Percentiles rank a stretch among this genome's conserved stretches.
phyloP scores from a whole-genome alignment of 64 coral and sea anemone genomes.

The Dendronephthya gigantea region DNA sequence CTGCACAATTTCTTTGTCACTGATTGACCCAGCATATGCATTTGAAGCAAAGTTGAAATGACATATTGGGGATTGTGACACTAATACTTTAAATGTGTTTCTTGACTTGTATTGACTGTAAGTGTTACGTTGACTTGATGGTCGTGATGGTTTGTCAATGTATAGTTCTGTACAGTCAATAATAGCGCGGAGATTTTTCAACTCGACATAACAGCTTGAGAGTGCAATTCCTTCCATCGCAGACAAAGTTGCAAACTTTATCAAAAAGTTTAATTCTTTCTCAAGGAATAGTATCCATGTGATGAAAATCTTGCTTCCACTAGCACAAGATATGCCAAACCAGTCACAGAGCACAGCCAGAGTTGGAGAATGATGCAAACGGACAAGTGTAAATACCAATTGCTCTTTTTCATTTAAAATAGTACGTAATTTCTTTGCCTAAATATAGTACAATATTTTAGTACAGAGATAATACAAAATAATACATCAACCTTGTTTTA shows the following conservation, averaged over 20 bases:
- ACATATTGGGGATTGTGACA: slow-evolving; percentile 4
- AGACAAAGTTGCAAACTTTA: neutral
- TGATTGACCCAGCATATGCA: neutral
- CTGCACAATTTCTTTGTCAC: neutral
- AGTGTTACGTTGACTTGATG: neutral
- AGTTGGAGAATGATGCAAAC: neutral
- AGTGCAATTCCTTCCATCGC: neutral
- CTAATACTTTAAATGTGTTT: slow-evolving; percentile 4
- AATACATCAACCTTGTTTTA: too few relatives aligned
- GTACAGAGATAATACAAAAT: too few relatives aligned
- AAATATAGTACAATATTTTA: neutral
- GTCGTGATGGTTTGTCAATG: slow-evolving; percentile 20
- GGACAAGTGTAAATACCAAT: neutral
- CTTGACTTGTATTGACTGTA: slow-evolving; percentile 18
- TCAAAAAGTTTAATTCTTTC: neutral
- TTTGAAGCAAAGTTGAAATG: slow-evolving; percentile 16
- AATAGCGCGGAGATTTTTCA: neutral
- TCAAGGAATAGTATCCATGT: neutral
- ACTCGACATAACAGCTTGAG: neutral
- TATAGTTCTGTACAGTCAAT: slow-evolving; percentile 7
- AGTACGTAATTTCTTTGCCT: neutral
- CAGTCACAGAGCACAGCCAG: neutral
- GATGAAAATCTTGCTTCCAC: neutral
- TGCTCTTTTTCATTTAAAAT: neutral
- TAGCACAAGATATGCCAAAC: neutral